Percentiles rank a stretch among this genome's conserved stretches.
These are phyloP conservation scores for Timandra comae DNA, from an alignment of 2,888 invertebrate genomes.

Conservation along the genomic window DNA sequence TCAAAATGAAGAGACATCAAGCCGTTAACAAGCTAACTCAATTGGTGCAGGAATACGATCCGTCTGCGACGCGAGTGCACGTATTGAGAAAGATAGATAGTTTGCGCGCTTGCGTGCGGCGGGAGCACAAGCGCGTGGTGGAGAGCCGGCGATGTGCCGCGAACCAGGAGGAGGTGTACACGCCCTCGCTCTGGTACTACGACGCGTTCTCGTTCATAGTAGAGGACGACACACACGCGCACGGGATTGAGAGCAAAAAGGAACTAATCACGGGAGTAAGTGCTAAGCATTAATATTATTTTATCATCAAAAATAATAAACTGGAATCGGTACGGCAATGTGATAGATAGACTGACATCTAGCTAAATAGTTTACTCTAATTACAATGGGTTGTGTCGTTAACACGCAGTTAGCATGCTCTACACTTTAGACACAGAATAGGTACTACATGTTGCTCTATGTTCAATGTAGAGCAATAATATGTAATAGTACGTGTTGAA, in stretches of 20 bases:
- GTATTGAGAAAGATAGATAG: constrained; percentile 64
- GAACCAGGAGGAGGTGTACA: constrained; percentile 40
- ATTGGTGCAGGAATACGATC: constrained; percentile 52
- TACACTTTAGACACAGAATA: too few relatives aligned
- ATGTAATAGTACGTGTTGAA: too few relatives aligned
- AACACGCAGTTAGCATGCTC: too few relatives aligned
- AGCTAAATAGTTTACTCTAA: too few relatives aligned
- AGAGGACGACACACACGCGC: constrained; percentile 27
- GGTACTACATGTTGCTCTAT: too few relatives aligned
- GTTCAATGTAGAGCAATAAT: too few relatives aligned
- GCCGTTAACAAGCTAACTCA: constrained; percentile 52
- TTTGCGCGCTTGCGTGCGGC: constrained; percentile 56
- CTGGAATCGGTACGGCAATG: too few relatives aligned
- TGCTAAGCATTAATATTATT: too few relatives aligned
- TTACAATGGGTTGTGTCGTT: not conserved
- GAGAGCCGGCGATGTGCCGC: constrained; percentile 39
- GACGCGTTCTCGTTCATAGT: constrained; percentile 51
- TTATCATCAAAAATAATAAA: too few relatives aligned
- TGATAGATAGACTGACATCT: too few relatives aligned
- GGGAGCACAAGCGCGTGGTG: constrained; percentile 50
- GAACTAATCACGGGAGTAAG: too few relatives aligned
- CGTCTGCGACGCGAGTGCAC: constrained; percentile 55
- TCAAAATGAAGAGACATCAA: constrained; percentile 47
- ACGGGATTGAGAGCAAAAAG: constrained; percentile 18
- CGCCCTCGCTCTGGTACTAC: constrained; percentile 60